phyloP scores from a whole-genome alignment of 2,888 invertebrate species.

The Strigamia maritima region DNA sequence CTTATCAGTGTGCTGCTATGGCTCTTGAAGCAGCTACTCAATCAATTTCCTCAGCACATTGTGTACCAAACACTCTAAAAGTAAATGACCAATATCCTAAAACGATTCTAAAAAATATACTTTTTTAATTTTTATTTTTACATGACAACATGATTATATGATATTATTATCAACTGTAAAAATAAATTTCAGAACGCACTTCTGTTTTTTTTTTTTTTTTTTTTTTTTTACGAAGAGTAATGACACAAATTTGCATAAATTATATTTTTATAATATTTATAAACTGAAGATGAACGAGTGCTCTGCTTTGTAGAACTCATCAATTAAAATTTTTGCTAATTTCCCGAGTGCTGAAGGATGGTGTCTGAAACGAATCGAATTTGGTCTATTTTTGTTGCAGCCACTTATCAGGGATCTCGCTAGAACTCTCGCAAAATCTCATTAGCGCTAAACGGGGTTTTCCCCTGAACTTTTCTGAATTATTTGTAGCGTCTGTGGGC shows the following conservation, averaged over 20 bases:
- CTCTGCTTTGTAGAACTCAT: constrained; percentile 10
- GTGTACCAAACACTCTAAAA: not conserved
- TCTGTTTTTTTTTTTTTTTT: too few species aligned
- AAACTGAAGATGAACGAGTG: not conserved
- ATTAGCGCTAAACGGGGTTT: too few species aligned
- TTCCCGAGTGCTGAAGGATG: not conserved
- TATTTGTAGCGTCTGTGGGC: too few species aligned
- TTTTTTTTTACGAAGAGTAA: too few species aligned
- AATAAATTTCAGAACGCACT: too few species aligned
- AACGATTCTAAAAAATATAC: not conserved
- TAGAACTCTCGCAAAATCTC: not conserved
- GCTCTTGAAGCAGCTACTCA: constrained; percentile 36
- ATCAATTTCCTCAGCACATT: constrained; percentile 25
- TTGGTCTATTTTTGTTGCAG: not conserved
- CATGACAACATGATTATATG: too few species aligned
- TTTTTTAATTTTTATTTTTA: not conserved
- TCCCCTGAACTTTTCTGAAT: too few species aligned
- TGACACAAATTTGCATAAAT: too few species aligned
- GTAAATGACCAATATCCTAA: not conserved
- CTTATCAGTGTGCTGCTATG: constrained; percentile 36
- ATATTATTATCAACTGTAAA: too few species aligned
- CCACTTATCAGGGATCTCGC: not conserved
- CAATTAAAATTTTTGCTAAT: not conserved
- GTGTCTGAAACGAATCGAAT: not conserved
- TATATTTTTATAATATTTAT: too few species aligned